Evolutionary conservation across 2,113 vertebrate species (phyloP).

Genomic region (Apodemus speciosus): DNA sequence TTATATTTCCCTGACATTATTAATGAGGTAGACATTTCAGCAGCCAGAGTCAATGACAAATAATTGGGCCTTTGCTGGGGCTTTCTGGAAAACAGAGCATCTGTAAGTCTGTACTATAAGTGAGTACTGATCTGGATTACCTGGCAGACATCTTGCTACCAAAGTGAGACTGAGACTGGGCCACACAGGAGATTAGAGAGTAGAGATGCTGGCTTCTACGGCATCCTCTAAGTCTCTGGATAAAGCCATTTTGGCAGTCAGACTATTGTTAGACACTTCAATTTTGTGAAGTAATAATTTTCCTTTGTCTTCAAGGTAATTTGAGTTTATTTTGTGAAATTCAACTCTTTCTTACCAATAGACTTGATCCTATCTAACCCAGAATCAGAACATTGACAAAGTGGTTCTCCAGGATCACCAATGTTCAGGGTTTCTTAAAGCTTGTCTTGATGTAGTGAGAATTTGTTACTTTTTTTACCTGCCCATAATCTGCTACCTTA

Average conservation of each 20-base stretch:
- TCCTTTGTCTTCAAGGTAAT: not conserved
- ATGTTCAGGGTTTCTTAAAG: not conserved
- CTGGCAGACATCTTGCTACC: not conserved
- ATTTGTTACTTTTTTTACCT: not conserved
- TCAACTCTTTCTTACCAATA: not conserved
- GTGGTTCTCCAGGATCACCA: not conserved
- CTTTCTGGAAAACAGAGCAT: not conserved
- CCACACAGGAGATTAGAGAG: not conserved
- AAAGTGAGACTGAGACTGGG: not conserved
- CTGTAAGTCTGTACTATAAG: not conserved
- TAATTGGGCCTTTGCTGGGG: not conserved
- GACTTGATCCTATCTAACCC: not conserved
- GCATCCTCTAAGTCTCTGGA: not conserved
- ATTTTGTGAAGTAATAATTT: not conserved
- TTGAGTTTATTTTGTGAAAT: slow-evolving; percentile 9
- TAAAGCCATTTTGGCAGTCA: not conserved
- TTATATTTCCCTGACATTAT: not conserved
- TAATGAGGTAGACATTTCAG: not conserved
- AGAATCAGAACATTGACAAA: not conserved
- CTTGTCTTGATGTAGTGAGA: not conserved
- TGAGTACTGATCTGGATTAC: not conserved
- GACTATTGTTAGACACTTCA: slow-evolving; percentile 3
- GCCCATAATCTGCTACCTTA: not conserved
- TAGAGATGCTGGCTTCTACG: not conserved
- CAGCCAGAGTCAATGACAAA: not conserved